Percentiles rank a stretch among this genome's conserved stretches.
Evolutionary conservation across 2,888 invertebrate genomes (phyloP).

Genomic region (Slavum lentiscoides): DNA sequence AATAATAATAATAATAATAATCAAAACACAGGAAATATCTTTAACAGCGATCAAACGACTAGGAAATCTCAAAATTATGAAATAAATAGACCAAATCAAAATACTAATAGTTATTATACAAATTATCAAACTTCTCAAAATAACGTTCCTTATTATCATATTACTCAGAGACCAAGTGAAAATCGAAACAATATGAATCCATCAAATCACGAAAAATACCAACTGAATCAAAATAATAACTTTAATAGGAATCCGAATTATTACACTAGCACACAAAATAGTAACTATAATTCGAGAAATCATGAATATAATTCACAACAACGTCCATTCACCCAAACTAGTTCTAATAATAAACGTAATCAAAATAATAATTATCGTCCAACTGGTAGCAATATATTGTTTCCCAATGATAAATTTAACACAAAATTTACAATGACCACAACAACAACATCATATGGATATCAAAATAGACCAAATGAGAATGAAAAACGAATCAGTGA

Average conservation of each 20-base stretch:
- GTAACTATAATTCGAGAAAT: not conserved
- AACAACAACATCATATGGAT: conserved; percentile 12
- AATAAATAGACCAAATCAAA: conserved; percentile 11
- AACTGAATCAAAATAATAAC: conserved; percentile 31
- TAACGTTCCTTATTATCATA: not conserved
- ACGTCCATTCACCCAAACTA: not conserved
- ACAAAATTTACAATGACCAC: conserved; percentile 8
- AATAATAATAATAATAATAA: conserved; percentile 15
- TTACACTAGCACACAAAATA: conserved; percentile 13
- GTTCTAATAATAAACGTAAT: conserved; percentile 10
- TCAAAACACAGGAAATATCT: not conserved
- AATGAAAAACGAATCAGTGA: conserved; percentile 43
- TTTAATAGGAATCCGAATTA: conserved; percentile 19
- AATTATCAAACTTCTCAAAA: conserved; percentile 15
- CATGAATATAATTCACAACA: conserved; percentile 15
- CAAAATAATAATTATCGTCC: conserved; percentile 11
- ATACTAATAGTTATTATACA: conserved; percentile 11
- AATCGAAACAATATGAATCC: conserved; percentile 14
- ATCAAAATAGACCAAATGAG: conserved; percentile 13
- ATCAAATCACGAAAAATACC: not conserved
- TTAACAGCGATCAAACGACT: not conserved
- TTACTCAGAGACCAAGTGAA: conserved; percentile 3
- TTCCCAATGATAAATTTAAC: conserved; percentile 8
- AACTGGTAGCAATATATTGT: conserved; percentile 27
- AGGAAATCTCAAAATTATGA: conserved; percentile 33